Conservation (phyloP, 2,888 invertebrate species). For the Lymantria monacha region DNA sequence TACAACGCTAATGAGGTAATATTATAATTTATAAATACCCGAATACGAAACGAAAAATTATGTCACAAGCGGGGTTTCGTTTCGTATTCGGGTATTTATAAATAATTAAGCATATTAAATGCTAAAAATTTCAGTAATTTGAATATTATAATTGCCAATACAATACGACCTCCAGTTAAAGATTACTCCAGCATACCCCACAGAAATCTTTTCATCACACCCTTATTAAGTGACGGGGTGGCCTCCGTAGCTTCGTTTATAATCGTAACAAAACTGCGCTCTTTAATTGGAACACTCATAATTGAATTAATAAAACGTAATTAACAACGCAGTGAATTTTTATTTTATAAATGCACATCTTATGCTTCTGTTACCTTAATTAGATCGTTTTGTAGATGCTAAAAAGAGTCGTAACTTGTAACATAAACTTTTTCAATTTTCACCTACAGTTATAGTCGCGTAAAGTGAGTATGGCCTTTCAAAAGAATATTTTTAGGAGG, state of each 20-base stretch:
- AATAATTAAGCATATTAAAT: too few species aligned
- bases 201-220: neutral
- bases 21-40: too few species aligned
- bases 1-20: slow-evolving; percentile 2
- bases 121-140: too few species aligned
- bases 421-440: slow-evolving; percentile 81
- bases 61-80: too few species aligned
- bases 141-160: slow-evolving; percentile 1
- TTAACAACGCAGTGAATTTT: slow-evolving; percentile 15
- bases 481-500: slow-evolving; percentile 68
- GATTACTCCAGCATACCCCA: neutral
- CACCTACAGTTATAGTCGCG: slow-evolving; percentile 72
- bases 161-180: slow-evolving; percentile 1
- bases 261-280: slow-evolving; percentile 4
- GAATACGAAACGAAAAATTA: too few species aligned
- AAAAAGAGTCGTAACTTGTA: slow-evolving; percentile 73
- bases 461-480: slow-evolving; percentile 60
- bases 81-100: too few species aligned
- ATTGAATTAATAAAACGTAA: slow-evolving; percentile 25
- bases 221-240: neutral
- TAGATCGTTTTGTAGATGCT: slow-evolving; percentile 65
- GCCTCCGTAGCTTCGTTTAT: slow-evolving; percentile 1
- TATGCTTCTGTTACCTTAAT: slow-evolving; percentile 41
- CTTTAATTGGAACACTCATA: slow-evolving; percentile 25
- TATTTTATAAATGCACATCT: slow-evolving; percentile 12